These are phyloP conservation scores for Augiades crinisus DNA, from an alignment of 2,888 invertebrate species.

Conservation along the genomic window DNA sequence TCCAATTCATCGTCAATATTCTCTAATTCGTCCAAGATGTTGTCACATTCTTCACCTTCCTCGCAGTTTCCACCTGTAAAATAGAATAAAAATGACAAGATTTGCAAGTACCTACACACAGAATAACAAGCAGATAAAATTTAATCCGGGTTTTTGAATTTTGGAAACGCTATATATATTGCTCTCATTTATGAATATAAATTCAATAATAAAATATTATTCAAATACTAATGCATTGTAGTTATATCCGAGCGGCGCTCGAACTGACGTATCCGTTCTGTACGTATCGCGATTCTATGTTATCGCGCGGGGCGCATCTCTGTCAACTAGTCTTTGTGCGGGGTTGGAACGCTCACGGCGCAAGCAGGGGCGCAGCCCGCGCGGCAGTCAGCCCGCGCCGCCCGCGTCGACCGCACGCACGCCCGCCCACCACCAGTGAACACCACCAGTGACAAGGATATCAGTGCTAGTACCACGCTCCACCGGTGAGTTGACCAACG, in stretches of 20 bases:
- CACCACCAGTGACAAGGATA: slow-evolving; percentile 21
- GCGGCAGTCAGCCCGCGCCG: slow-evolving; percentile 57
- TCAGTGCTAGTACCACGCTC: neutral
- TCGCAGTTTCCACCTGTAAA: slow-evolving; percentile 89
- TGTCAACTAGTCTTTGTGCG: slow-evolving; percentile 33
- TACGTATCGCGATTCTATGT: slow-evolving; percentile 5
- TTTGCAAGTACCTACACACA: no score
- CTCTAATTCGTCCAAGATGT: slow-evolving; percentile 91
- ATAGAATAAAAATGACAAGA: no score
- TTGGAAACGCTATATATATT: no score
- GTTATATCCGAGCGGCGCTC: no score
- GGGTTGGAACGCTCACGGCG: slow-evolving; percentile 44
- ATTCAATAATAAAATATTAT: no score
- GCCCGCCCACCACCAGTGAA: slow-evolving; percentile 20
- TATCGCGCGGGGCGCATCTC: slow-evolving; percentile 30
- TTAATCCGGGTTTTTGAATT: no score
- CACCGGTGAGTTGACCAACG: slow-evolving; percentile 29
- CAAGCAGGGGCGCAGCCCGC: slow-evolving; percentile 47
- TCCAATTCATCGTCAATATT: slow-evolving; percentile 96
- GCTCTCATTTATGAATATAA: no score
- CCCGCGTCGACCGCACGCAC: slow-evolving; percentile 43
- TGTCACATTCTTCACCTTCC: slow-evolving; percentile 93
- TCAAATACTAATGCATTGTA: no score
- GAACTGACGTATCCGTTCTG: slow-evolving; percentile 7
- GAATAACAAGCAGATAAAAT: no score